Base-by-base conservation (phyloP, 2,113 vertebrate genomes). In the Epinephelus cyanopodus region DNA sequence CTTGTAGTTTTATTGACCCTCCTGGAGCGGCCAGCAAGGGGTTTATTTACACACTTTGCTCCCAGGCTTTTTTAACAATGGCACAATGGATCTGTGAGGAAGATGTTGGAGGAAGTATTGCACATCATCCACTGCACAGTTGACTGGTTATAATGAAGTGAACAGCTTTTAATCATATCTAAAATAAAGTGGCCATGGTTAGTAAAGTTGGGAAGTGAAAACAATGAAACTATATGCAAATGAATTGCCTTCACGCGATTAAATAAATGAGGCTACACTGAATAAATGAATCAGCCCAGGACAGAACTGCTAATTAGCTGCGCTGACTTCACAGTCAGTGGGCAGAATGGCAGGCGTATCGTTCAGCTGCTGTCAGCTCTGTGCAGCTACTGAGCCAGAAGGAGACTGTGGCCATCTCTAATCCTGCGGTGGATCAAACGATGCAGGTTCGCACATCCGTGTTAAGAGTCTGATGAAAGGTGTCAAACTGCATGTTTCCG, bases 1-100 rank as follows among this genome's bases (percentile, higher is more conserved):
- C 73, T 85, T 23, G 86, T 77, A 77, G 91, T 90, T 94, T 94
- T 93, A 94, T 92, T 94, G 90, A 92, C 77, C 86, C 86, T 84
- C 29, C 63, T 76, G 64, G 86, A 88, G 83, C 77, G 50, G 77
- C 79, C 62, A 76, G 72, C 68, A 73, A 47, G 21, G n/a, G 64
- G 56, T 92, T 92, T 93, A 88, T 91, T 93, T 93, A 88, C 83
- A 88, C 87, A 84, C 77, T 78, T 84, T 81, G 72, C 85, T 66
- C 29, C 1, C 65, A 63, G 70, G 56, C 75, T 80, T 71, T 80
- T 93, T 89, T 92, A 87, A 87, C 78, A 82, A 87, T 25, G 67
- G 68, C 70, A 58, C 56, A 63, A 86, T 90, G 72, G 61, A 84
- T 79, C 74, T 27, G 72, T 69, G 77, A 69, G 63, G 80, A 70